These are phyloP conservation scores for Glyphotaelius pellucidus DNA, from an alignment of 2,888 invertebrate species.

Conservation along the genomic window DNA sequence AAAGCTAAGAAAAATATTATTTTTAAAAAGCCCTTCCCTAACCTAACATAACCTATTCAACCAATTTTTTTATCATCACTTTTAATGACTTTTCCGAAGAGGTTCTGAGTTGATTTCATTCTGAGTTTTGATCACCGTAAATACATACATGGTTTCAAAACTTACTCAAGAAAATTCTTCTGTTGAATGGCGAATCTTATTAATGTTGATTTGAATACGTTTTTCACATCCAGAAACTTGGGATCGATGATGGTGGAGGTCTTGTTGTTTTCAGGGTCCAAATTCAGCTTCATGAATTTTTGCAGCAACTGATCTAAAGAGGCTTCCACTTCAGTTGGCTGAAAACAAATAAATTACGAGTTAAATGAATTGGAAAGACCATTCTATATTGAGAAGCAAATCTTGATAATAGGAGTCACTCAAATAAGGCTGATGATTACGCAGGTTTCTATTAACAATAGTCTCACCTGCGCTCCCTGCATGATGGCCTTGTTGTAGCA, in stretches of 20 bases:
- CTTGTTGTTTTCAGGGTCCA: slow-evolving; percentile 71
- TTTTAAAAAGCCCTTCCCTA: too few species aligned
- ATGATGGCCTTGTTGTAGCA: slow-evolving; percentile 79
- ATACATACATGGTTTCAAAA: neutral
- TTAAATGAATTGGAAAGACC: neutral
- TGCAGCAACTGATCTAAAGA: slow-evolving; percentile 77
- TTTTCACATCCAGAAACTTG: slow-evolving; percentile 76
- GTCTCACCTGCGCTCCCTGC: slow-evolving; percentile 77
- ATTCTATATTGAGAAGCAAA: neutral
- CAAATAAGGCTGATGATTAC: neutral
- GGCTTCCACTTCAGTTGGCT: slow-evolving; percentile 76
- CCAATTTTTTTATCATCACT: too few species aligned
- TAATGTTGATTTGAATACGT: slow-evolving; percentile 79
- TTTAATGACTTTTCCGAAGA: too few species aligned
- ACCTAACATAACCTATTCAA: too few species aligned
- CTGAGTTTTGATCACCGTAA: too few species aligned
- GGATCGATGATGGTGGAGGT: slow-evolving; percentile 67
- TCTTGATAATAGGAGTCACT: neutral
- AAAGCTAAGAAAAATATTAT: too few species aligned
- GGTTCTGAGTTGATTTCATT: too few species aligned
- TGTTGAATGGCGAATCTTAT: slow-evolving; percentile 79
- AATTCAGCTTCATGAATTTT: slow-evolving; percentile 79
- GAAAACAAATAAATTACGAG: slow-evolving; percentile 66
- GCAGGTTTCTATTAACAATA: neutral
- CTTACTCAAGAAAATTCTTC: slow-evolving; percentile 61